Evolutionary conservation across 1,140 invertebrate genomes (phyloP).

Genomic region (Rhynchophorus ferrugineus): DNA sequence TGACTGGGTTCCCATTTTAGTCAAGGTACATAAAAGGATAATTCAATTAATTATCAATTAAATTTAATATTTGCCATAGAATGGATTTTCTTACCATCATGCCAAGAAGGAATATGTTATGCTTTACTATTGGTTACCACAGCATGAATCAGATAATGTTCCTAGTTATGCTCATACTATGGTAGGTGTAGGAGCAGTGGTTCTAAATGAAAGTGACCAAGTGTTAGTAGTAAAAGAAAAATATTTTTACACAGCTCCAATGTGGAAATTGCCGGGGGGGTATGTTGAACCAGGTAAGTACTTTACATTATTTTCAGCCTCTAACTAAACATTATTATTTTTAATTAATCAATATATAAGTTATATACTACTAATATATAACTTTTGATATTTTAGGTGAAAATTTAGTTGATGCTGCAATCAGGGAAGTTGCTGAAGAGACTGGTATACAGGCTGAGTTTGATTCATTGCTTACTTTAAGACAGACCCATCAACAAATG

Average conservation of each 20-base stretch:
- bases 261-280: constrained; percentile 89
- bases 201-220: constrained; percentile 67
- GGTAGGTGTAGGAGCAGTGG: constrained; percentile 79
- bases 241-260: constrained; percentile 43
- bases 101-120: constrained; percentile 68
- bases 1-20: constrained; percentile 69
- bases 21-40: constrained; percentile 47
- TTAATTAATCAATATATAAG: too few relatives aligned
- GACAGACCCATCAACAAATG: constrained; percentile 63
- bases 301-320: neutral
- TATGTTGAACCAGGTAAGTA: constrained; percentile 73
- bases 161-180: constrained; percentile 80
- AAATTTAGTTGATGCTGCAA: constrained; percentile 67
- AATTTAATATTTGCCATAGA: constrained; percentile 42
- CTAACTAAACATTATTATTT: too few relatives aligned
- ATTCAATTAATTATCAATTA: constrained; percentile 8
- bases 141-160: constrained; percentile 55
- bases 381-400: constrained; percentile 53
- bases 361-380: neutral
- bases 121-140: constrained; percentile 73
- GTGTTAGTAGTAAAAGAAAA: constrained; percentile 75
- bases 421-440: constrained; percentile 83
- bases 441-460: constrained; percentile 75
- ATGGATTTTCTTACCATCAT: constrained; percentile 83
- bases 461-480: constrained; percentile 63